Conservation (phyloP, 2,113 vertebrate species). For the Toxotes chatareus region DNA sequence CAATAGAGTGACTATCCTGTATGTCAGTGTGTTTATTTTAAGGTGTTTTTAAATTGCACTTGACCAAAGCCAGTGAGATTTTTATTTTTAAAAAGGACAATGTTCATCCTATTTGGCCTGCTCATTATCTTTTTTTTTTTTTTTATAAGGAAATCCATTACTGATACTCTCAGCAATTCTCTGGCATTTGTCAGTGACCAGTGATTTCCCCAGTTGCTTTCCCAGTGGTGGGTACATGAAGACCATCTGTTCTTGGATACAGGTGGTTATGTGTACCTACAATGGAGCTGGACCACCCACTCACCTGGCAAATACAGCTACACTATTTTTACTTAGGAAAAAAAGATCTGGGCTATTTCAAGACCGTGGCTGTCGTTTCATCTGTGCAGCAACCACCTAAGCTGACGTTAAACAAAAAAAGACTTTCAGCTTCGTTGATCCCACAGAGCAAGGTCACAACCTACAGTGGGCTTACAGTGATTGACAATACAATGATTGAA, state of each 20-base stretch:
- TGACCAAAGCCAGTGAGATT: neutral
- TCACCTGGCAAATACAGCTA: conserved; percentile 30
- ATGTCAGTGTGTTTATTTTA: conserved; percentile 4
- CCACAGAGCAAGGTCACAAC: neutral
- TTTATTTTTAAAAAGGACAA: neutral
- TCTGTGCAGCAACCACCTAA: conserved; percentile 5
- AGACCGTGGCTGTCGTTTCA: conserved; percentile 37
- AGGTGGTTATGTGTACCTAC: conserved; percentile 41
- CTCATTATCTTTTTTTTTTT: neutral
- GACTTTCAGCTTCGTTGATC: neutral
- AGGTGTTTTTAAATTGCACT: neutral
- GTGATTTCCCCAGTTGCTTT: conserved; percentile 9
- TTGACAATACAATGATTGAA: neutral
- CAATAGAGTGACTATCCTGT: conserved; percentile 63
- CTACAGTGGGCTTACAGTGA: neutral
- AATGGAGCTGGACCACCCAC: conserved; percentile 34
- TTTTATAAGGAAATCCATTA: neutral
- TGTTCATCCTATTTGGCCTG: conserved; percentile 10
- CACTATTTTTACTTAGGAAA: conserved; percentile 19
- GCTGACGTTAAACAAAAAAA: conserved; percentile 6
- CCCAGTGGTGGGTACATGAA: neutral
- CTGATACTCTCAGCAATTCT: neutral
- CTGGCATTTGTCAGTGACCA: neutral
- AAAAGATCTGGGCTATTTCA: conserved; percentile 31
- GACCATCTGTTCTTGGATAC: conserved; percentile 48